Evolutionary conservation across 1,140 invertebrate genomes (phyloP).

Genomic region (Diorhabda elongata): DNA sequence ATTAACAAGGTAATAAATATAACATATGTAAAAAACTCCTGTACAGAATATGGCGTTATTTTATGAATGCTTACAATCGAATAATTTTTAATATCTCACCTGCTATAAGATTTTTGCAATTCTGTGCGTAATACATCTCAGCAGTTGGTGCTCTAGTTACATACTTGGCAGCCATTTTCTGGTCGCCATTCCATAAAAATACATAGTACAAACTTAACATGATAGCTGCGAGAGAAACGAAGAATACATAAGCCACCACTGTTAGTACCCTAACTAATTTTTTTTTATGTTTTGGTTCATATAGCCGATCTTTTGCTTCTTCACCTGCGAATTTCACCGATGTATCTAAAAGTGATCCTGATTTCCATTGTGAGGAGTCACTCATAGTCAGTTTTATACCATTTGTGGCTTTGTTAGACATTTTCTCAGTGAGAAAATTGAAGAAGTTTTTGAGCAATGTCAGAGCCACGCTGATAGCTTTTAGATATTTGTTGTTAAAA

Average conservation of each 20-base stretch:
- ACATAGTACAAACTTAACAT: constrained; percentile 94
- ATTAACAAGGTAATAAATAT: too few species aligned
- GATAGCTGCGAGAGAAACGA: constrained; percentile 91
- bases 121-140: constrained; percentile 4
- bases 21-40: too few species aligned
- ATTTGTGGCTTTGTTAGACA: constrained; percentile 43
- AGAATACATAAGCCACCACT: constrained; percentile 91
- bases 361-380: constrained; percentile 38
- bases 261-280: constrained; percentile 89
- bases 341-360: constrained; percentile 51
- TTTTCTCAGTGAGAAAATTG: constrained; percentile 26
- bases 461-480: constrained; percentile 23
- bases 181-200: constrained; percentile 78
- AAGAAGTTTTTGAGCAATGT: constrained; percentile 21
- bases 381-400: constrained; percentile 40
- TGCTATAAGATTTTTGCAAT: constrained; percentile 26
- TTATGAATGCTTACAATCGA: too few species aligned
- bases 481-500: constrained; percentile 6
- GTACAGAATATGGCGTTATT: too few species aligned
- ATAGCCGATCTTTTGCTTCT: constrained; percentile 74
- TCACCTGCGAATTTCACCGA: constrained; percentile 68
- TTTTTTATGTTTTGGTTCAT: constrained; percentile 78
- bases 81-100: constrained; percentile 4
- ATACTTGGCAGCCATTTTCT: constrained; percentile 32
- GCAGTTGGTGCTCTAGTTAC: constrained; percentile 9